Conservation (phyloP, 2,797 vertebrate genomes). For the Gymnothorax reevesii region DNA sequence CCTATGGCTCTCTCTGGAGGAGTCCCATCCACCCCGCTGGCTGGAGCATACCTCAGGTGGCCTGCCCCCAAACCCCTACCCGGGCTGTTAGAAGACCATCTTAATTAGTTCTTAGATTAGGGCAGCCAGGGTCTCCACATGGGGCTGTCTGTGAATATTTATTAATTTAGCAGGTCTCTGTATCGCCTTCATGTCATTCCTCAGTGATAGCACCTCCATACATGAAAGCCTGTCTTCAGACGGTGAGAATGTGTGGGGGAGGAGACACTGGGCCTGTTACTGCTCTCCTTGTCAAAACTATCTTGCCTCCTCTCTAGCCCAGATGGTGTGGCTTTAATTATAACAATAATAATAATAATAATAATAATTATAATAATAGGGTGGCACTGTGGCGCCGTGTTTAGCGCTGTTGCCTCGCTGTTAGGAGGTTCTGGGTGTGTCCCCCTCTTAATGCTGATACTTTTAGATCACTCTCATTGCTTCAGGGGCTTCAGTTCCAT, state of each 20-base stretch:
- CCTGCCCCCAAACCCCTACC: constrained; percentile 31
- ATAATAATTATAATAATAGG: neutral
- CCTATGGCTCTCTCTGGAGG: neutral
- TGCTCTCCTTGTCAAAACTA: neutral
- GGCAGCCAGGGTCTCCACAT: constrained; percentile 26
- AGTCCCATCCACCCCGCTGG: neutral
- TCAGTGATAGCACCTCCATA: neutral
- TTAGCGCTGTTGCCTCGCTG: no score
- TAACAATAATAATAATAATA: neutral
- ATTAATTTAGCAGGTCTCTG: neutral
- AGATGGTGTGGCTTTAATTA: neutral
- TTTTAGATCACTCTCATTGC: neutral
- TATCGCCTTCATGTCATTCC: neutral
- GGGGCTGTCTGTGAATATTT: constrained; percentile 12
- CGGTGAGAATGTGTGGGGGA: neutral
- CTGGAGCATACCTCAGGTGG: neutral
- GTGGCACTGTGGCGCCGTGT: no score
- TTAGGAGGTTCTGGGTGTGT: no score
- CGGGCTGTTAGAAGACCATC: constrained; percentile 1
- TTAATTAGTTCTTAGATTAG: constrained; percentile 48
- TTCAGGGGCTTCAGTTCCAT: neutral
- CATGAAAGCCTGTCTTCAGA: neutral
- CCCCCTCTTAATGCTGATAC: neutral
- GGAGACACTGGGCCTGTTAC: neutral
- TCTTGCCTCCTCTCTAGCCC: neutral